Evolutionary conservation across 2,888 invertebrate species (phyloP), one percentile per base, ranked within the genome.

Genomic region (Watsonalla binaria): DNA sequence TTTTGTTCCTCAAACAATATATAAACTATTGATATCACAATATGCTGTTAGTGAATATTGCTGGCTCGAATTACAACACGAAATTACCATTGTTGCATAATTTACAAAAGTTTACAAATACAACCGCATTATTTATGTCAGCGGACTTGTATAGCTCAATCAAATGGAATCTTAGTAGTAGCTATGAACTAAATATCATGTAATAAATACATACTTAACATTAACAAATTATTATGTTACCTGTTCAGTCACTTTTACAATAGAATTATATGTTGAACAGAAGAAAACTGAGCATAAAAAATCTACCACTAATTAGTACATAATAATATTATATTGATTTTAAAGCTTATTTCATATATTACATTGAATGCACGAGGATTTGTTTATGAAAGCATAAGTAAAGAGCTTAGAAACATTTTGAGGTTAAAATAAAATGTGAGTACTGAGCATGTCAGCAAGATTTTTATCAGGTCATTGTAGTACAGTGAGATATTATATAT

Each of bases 11-110:
- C 47, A 56, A 58, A 53, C 48, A 51, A 35, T 51, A 59, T 61
- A 68, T 24, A 70, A 63, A 59, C 62, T 71, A 74, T 60, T 42
- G 55, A 69, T 84, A 82, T 84, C 84, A 85, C 85, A 83, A 76
- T 72, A 65, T 72, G 66, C 68, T 67, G 59, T 64, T 69, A 65
- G 66, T 66, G 65, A 63, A 62, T 59, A 61, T 65, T 60, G 57
- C 55, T 68, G 62, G 63, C 62, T 70, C 64, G 64, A 66, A 65
- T 42, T 60, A 67, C 70, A 75, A 74, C 66, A 76, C 71, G 42
- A 4, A 11, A 70, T 59, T 63, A 59, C 42, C 54, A 47, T 49
- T 37, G 39, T 14, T 49, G 15, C 37, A 49, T 15, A 49, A 49
- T 49, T 42, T 42, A 42, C 8, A 39, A 39, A 5, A 39, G 39